A percentile compares a stretch with the other conserved stretches of the same genome.
Evolutionary conservation across 2,797 vertebrate species (phyloP).

Genomic region (Hippoglossus hippoglossus): DNA sequence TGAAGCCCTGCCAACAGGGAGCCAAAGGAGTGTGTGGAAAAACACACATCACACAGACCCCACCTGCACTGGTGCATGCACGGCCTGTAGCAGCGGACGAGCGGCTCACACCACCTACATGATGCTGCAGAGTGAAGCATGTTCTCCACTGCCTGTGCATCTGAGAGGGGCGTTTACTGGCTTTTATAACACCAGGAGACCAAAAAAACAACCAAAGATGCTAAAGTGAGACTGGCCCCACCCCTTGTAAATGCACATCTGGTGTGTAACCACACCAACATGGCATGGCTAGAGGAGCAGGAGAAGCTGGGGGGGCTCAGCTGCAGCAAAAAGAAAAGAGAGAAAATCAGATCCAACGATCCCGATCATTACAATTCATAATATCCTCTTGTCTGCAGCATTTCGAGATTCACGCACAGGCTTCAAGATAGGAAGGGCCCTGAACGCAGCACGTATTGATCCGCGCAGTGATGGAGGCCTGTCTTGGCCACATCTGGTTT

Average conservation of each 20-base stretch:
- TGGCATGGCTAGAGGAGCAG: constrained; percentile 25
- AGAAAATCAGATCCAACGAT: too few species aligned
- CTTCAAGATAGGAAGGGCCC: constrained; percentile 1
- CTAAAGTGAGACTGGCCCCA: constrained; percentile 65
- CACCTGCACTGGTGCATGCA: constrained; percentile 34
- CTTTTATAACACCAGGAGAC: constrained; percentile 26
- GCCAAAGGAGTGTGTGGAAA: not conserved
- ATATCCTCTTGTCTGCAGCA: constrained; percentile 21
- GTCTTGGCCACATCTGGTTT: constrained; percentile 32
- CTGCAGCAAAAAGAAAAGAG: too few species aligned
- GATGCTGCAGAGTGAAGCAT: constrained; percentile 13
- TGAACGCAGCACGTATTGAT: constrained; percentile 60
- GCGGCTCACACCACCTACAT: not conserved
- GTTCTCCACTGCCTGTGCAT: not conserved
- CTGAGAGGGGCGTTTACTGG: not conserved
- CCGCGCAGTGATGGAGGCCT: constrained; percentile 48
- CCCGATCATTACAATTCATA: too few species aligned
- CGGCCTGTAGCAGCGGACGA: constrained; percentile 7
- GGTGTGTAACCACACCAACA: constrained; percentile 57
- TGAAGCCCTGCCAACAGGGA: too few species aligned
- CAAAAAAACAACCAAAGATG: constrained; percentile 32
- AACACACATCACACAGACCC: constrained; percentile 1
- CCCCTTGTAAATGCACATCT: constrained; percentile 69
- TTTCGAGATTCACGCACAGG: not conserved
- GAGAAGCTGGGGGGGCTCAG: too few species aligned